Percentiles rank a stretch among this genome's conserved stretches.
Conservation (phyloP, 2,797 vertebrate species). For the Rhodeus uyekii region DNA sequence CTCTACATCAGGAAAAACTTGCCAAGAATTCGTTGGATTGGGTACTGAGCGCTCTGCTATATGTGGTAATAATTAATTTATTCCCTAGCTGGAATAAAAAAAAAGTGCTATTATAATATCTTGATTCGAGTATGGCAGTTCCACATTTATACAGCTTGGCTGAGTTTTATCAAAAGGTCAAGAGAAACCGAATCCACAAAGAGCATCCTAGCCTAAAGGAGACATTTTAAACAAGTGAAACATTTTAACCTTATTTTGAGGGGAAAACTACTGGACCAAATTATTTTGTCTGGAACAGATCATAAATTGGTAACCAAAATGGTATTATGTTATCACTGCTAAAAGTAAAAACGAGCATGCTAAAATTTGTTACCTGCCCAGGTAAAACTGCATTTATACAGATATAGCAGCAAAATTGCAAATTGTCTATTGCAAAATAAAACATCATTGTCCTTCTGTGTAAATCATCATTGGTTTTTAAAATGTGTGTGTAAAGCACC, state of each 20-base stretch:
- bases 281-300: conserved; percentile 69
- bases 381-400: neutral
- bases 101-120: conserved; percentile 61
- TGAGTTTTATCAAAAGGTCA: conserved; percentile 58
- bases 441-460: too few species aligned
- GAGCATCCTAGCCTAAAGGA: conserved; percentile 30
- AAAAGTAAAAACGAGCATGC: neutral
- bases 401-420: too few species aligned
- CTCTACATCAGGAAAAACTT: neutral
- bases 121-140: conserved; percentile 56
- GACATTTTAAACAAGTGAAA: conserved; percentile 59
- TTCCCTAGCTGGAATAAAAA: conserved; percentile 40
- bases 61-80: conserved; percentile 57
- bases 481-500: neutral
- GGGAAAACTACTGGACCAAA: conserved; percentile 62
- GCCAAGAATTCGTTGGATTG: conserved; percentile 8
- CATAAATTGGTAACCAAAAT: conserved; percentile 36
- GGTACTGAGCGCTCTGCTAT: conserved; percentile 32
- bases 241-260: conserved; percentile 69
- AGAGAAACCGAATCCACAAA: conserved; percentile 47
- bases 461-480: neutral
- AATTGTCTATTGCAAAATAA: neutral
- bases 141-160: conserved; percentile 57
- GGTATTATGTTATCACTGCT: conserved; percentile 7
- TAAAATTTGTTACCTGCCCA: neutral